A percentile compares a stretch with the other conserved stretches of the same genome.
phyloP scores from a whole-genome alignment of 2,888 invertebrate species.

The Drepanosiphum platanoidis region DNA sequence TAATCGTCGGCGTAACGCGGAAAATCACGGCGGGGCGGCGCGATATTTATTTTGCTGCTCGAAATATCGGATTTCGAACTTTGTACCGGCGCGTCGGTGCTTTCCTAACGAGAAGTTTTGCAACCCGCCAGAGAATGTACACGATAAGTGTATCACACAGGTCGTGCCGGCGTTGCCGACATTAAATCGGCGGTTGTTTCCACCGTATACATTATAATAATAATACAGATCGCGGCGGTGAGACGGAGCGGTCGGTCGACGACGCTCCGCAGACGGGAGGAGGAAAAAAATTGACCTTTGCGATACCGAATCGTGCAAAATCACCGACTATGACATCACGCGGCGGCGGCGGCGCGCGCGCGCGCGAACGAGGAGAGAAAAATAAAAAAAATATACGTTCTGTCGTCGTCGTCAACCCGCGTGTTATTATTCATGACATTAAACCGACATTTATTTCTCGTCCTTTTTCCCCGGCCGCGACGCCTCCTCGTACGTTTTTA shows the following conservation, averaged over 20 bases:
- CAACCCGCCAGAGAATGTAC: not conserved
- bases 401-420: constrained; percentile 30
- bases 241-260: not conserved
- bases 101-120: constrained; percentile 37
- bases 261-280: not conserved
- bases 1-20: no score
- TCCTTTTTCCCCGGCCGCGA: not conserved
- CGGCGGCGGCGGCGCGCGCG: no score
- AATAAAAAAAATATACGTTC: constrained; percentile 1
- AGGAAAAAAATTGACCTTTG: constrained; percentile 53
- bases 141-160: constrained; percentile 8
- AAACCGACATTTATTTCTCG: not conserved
- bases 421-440: not conserved
- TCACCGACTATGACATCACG: constrained; percentile 40
- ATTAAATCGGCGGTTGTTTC: constrained; percentile 41
- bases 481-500: not conserved
- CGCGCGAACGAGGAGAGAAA: not conserved
- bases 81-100: not conserved
- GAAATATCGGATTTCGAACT: not conserved
- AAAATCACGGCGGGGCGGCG: no score
- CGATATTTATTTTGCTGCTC: not conserved
- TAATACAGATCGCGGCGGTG: constrained; percentile 27
- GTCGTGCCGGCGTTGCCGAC: constrained; percentile 1
- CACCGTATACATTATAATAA: constrained; percentile 51
- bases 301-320: constrained; percentile 52